Conservation (phyloP, 2,797 vertebrate species). For the Carduelis carduelis region DNA sequence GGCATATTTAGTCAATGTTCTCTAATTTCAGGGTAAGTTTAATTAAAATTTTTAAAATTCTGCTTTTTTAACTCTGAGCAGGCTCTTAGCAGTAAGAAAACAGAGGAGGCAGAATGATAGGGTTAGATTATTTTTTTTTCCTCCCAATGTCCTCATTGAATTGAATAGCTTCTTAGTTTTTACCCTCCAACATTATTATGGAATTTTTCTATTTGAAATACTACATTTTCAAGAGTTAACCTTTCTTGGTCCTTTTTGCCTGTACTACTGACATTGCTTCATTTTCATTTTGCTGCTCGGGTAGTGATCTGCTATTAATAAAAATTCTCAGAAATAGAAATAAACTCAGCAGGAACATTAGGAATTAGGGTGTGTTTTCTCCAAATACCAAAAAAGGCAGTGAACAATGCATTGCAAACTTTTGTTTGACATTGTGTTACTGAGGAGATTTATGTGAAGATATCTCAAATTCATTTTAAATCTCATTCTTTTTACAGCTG, state of each 20-base stretch:
- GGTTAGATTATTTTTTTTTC: neutral
- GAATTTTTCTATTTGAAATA: neutral
- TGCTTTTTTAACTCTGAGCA: neutral
- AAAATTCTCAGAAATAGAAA: constrained; percentile 54
- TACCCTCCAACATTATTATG: neutral
- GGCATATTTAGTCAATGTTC: neutral
- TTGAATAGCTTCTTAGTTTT: neutral
- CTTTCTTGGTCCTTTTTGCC: constrained; percentile 4
- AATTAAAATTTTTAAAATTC: neutral
- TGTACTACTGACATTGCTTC: neutral
- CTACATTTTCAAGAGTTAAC: neutral
- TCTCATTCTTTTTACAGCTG: constrained; percentile 25
- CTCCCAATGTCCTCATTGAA: neutral
- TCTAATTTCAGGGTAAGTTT: neutral
- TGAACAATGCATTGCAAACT: neutral
- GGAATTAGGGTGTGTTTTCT: constrained; percentile 24
- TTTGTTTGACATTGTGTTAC: constrained; percentile 7
- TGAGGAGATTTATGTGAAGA: constrained; percentile 19
- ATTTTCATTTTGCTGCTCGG: neutral
- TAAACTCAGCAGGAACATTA: constrained; percentile 27
- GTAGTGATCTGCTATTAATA: constrained; percentile 22
- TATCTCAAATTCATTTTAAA: neutral
- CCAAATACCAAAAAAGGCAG: constrained; percentile 42
- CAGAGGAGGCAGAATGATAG: neutral
- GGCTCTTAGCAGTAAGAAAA: neutral